Conservation (phyloP, 1,140 invertebrate species). For the Calosoma granatense region DNA sequence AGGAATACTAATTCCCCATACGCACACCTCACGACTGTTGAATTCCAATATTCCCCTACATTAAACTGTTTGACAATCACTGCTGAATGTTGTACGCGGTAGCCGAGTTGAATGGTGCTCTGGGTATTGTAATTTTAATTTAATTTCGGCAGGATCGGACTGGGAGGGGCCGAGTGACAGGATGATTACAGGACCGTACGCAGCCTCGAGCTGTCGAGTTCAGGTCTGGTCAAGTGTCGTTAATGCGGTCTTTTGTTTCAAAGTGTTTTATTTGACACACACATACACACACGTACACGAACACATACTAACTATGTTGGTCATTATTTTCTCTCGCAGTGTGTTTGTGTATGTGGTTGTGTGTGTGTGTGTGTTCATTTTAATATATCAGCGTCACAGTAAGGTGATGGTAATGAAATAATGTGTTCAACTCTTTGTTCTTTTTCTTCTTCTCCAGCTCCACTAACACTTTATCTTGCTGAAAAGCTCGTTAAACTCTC, state of each 20-base stretch:
- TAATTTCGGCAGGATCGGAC: slow-evolving; percentile 3
- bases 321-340: too few relatives aligned
- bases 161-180: slow-evolving; percentile 7
- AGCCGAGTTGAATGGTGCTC: background rate
- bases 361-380: background rate
- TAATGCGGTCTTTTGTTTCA: background rate
- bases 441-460: too few relatives aligned
- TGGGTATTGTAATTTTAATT: slow-evolving; percentile 4
- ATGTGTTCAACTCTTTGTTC: too few relatives aligned
- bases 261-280: background rate
- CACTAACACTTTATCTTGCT: too few relatives aligned
- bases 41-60: too few relatives aligned
- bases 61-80: too few relatives aligned
- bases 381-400: background rate
- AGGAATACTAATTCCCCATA: too few relatives aligned
- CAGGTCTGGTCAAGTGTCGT: background rate
- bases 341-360: background rate
- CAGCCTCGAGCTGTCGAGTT: background rate
- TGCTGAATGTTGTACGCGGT: background rate
- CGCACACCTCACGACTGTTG: too few relatives aligned
- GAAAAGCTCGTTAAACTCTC: too few relatives aligned
- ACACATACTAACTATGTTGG: too few relatives aligned
- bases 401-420: background rate
- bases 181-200: background rate
- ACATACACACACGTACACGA: too few relatives aligned